These are phyloP conservation scores for Odontomachus brunneus DNA, from an alignment of 1,140 invertebrate genomes.

Conservation along the genomic window DNA sequence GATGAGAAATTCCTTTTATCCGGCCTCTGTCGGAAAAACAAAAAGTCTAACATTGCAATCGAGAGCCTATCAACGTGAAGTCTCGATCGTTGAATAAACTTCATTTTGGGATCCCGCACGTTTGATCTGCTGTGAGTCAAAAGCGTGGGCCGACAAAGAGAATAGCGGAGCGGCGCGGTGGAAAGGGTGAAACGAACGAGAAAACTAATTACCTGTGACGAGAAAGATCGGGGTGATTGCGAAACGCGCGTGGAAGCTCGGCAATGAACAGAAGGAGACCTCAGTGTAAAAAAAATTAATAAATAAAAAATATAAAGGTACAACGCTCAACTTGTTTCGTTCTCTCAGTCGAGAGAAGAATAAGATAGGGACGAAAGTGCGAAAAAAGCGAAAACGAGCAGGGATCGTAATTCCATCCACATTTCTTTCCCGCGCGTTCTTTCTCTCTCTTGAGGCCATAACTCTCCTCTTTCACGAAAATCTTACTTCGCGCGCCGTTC, in stretches of 20 bases:
- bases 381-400: conserved; percentile 36
- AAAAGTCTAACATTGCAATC: conserved; percentile 22
- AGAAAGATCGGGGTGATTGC: conserved; percentile 14
- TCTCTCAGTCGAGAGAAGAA: background rate
- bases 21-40: background rate
- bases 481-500: conserved; percentile 15
- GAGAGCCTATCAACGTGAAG: conserved; percentile 17
- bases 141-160: conserved; percentile 23
- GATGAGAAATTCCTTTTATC: conserved; percentile 2
- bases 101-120: conserved; percentile 43
- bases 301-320: background rate
- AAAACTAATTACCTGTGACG: conserved; percentile 35
- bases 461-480: conserved; percentile 30
- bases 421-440: background rate
- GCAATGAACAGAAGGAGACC: background rate
- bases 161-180: background rate
- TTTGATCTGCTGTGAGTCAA: conserved; percentile 43
- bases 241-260: background rate
- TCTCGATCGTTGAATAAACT: conserved; percentile 39
- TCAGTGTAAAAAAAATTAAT: background rate
- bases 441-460: background rate
- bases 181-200: conserved; percentile 5
- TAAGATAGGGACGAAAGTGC: background rate
- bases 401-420: conserved; percentile 10
- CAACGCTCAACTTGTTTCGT: background rate